These are phyloP conservation scores for Ruditapes philippinarum DNA, from an alignment of 1,140 invertebrate genomes.

Conservation along the genomic window DNA sequence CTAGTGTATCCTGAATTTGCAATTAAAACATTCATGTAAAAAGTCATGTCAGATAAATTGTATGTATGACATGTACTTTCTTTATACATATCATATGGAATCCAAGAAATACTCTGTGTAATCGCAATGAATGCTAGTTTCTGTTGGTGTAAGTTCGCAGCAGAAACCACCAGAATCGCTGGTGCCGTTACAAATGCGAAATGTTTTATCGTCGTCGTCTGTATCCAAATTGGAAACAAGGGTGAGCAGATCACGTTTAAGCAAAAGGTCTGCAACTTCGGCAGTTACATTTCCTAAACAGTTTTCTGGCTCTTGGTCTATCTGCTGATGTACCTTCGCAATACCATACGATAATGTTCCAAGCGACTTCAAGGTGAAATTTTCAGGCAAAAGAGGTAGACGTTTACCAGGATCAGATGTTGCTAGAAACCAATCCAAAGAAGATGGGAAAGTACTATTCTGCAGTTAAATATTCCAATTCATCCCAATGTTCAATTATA, in stretches of 20 bases:
- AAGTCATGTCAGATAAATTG: no score
- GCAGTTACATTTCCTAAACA: background rate
- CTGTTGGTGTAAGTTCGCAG: background rate
- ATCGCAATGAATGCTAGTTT: no score
- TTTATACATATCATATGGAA: no score
- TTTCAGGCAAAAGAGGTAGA: background rate
- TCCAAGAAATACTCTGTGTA: no score
- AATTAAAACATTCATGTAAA: no score
- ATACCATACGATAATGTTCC: background rate
- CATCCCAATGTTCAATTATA: background rate
- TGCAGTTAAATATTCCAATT: background rate
- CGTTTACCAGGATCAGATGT: background rate
- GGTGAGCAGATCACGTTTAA: background rate
- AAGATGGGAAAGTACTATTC: background rate
- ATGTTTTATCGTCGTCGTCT: background rate
- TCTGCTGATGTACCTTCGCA: background rate
- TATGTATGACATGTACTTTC: no score
- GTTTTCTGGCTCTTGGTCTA: background rate
- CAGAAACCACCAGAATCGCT: background rate
- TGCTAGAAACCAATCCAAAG: background rate
- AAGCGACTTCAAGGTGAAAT: background rate
- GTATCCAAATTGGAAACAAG: background rate
- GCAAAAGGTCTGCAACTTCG: background rate
- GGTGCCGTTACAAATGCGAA: background rate
- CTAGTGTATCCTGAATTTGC: no score